These are phyloP conservation scores for Heterodera schachtii DNA, from an alignment of 1,140 invertebrate species.

Conservation along the genomic window DNA sequence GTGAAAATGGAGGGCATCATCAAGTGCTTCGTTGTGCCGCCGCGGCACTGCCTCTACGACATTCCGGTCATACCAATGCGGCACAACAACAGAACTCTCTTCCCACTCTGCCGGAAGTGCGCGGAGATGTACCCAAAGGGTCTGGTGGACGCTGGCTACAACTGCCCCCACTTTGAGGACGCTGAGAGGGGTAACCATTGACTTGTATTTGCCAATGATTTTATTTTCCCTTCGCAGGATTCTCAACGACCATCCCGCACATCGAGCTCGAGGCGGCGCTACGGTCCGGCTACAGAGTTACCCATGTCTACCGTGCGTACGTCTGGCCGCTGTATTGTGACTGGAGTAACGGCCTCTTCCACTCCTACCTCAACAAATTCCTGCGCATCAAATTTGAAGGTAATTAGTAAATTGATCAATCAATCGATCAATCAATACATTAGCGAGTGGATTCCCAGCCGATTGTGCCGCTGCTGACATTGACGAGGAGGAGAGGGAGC, in stretches of 20 bases:
- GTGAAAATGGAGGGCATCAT: neutral
- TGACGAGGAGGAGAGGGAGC: too few relatives aligned
- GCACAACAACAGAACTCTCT: neutral
- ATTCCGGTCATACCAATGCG: neutral
- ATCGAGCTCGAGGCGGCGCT: neutral
- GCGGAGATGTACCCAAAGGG: neutral
- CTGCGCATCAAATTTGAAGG: too few relatives aligned
- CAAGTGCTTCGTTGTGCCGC: neutral
- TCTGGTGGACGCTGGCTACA: neutral
- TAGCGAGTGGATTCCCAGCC: too few relatives aligned
- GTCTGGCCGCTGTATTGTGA: too few relatives aligned
- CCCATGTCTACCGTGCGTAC: too few relatives aligned
- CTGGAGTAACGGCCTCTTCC: too few relatives aligned
- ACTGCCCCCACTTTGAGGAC: neutral
- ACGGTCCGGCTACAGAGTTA: neutral
- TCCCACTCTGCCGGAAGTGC: constrained; percentile 13
- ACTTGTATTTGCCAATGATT: neutral
- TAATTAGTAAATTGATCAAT: too few relatives aligned
- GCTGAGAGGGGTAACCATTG: neutral
- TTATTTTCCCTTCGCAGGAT: neutral
- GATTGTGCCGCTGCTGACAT: too few relatives aligned
- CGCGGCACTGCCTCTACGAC: neutral
- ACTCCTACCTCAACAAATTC: too few relatives aligned
- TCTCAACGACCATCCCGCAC: neutral
- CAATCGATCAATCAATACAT: too few relatives aligned